Conservation (phyloP, 2,797 vertebrate species). For the Microctenopoma lineatum region DNA sequence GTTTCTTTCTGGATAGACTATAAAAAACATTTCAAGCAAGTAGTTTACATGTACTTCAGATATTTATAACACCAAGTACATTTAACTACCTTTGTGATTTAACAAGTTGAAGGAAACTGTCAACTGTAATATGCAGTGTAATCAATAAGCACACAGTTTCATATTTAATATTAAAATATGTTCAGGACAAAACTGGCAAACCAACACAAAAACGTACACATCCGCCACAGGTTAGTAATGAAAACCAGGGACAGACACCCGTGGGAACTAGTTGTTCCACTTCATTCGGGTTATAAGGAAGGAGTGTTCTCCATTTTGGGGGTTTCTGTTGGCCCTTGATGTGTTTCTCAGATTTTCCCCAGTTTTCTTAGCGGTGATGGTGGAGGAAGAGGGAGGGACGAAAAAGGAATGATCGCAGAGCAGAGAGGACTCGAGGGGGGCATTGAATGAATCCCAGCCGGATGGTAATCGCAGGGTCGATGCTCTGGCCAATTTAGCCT, state of each 20-base stretch:
- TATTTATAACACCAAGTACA: background rate
- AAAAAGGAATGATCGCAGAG: conserved; percentile 57
- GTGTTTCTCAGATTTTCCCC: conserved; percentile 76
- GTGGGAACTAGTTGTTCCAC: conserved; percentile 45
- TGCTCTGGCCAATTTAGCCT: conserved; percentile 72
- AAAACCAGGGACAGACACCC: conserved; percentile 57
- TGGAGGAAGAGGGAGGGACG: conserved; percentile 46
- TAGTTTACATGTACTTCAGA: background rate
- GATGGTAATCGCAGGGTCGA: conserved; percentile 68
- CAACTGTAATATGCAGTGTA: background rate
- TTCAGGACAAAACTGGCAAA: background rate
- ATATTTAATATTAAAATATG: conserved; percentile 15
- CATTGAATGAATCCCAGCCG: conserved; percentile 67
- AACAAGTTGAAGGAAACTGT: background rate
- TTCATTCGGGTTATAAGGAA: conserved; percentile 48
- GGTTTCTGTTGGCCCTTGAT: conserved; percentile 68
- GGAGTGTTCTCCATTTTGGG: conserved; percentile 57
- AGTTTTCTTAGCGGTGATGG: conserved; percentile 67
- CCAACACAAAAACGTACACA: conserved; percentile 36
- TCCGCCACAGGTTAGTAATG: conserved; percentile 47
- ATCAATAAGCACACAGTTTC: background rate
- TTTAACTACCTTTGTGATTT: background rate
- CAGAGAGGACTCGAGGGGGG: conserved; percentile 64
- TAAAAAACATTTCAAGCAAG: background rate
- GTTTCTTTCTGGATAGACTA: background rate